A percentile compares a stretch with the other conserved stretches of the same genome.
Conservation (phyloP, 2,113 vertebrate genomes). For the Gobius niger region DNA sequence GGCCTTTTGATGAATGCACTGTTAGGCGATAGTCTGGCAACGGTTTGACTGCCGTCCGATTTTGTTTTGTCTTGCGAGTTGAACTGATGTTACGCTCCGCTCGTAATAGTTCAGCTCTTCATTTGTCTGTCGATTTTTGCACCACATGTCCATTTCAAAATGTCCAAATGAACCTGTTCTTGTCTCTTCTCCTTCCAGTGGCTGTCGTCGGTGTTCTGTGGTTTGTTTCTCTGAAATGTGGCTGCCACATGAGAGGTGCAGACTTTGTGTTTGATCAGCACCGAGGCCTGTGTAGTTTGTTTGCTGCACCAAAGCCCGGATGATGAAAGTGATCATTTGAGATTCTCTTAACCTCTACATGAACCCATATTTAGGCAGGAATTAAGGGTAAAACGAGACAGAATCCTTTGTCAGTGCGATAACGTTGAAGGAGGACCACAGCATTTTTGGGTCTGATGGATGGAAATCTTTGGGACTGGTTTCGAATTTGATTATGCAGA, state of each 20-base stretch:
- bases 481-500: too few species aligned
- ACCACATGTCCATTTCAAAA: too few species aligned
- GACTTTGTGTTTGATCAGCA: slow-evolving; percentile 74
- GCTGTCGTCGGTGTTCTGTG: slow-evolving; percentile 48
- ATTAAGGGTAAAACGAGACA: not conserved
- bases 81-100: too few species aligned
- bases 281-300: slow-evolving; percentile 60
- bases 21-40: too few species aligned
- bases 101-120: too few species aligned
- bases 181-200: too few species aligned
- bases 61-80: too few species aligned
- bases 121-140: not conserved
- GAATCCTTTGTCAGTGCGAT: slow-evolving; percentile 6
- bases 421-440: not conserved
- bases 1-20: too few species aligned
- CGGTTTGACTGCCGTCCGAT: too few species aligned
- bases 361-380: slow-evolving; percentile 25
- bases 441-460: not conserved
- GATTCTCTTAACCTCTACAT: slow-evolving; percentile 50
- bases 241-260: slow-evolving; percentile 60
- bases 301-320: slow-evolving; percentile 59
- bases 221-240: slow-evolving; percentile 52
- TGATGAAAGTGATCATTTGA: slow-evolving; percentile 69
- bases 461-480: too few species aligned
- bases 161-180: too few species aligned